Percentiles rank a stretch among this genome's conserved stretches.
phyloP scores from a whole-genome alignment of 1,140 invertebrate species.

The Archegozetes longisetosus region DNA sequence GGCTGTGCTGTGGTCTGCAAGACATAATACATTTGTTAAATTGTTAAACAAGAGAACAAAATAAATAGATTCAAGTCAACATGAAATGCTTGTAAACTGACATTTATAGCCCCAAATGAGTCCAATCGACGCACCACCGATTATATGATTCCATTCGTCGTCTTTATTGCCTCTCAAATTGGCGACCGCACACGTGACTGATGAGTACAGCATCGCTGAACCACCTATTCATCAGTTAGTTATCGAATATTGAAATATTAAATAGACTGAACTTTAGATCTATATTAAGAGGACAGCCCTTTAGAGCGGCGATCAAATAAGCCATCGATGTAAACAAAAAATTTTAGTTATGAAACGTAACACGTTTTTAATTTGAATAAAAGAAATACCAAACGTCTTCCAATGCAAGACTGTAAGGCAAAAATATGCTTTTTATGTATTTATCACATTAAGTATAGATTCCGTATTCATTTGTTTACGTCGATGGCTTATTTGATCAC shows the following conservation, averaged over 20 bases:
- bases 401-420: no score
- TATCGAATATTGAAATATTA: neutral
- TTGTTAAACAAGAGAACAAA: neutral
- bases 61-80: neutral
- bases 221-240: neutral
- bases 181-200: neutral
- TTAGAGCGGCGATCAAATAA: no score
- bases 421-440: no score
- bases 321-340: no score
- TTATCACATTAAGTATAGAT: no score
- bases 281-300: no score
- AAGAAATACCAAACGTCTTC: no score
- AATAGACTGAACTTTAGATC: neutral
- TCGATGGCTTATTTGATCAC: no score
- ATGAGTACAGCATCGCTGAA: neutral
- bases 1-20: neutral
- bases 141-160: neutral
- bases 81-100: neutral
- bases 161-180: slow-evolving; percentile 15
- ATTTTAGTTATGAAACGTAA: no score
- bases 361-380: no score
- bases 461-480: no score
- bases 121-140: slow-evolving; percentile 11
- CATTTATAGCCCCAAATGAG: slow-evolving; percentile 5
- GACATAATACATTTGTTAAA: neutral